These are phyloP conservation scores for Barbus barbus DNA, from an alignment of 2,113 vertebrate species.

Conservation along the genomic window DNA sequence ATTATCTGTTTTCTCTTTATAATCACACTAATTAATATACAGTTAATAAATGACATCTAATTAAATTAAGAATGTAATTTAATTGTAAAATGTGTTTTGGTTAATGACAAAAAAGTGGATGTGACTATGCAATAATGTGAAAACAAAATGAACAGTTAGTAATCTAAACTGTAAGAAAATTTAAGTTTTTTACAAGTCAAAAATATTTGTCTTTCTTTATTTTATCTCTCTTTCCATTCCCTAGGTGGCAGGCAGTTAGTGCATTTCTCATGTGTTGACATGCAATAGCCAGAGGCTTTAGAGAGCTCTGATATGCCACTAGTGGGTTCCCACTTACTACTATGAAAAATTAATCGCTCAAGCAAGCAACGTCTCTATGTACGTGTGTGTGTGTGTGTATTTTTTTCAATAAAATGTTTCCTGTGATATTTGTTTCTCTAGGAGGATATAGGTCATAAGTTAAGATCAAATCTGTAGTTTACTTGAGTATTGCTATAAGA, in stretches of 20 bases:
- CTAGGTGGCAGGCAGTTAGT: constrained; percentile 35
- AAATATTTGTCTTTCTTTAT: neutral
- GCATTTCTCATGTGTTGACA: constrained; percentile 35
- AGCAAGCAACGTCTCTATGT: constrained; percentile 4
- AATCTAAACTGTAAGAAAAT: neutral
- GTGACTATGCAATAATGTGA: neutral
- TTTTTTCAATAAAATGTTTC: neutral
- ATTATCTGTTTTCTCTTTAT: neutral
- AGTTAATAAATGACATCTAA: neutral
- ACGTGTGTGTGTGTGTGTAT: too few relatives aligned
- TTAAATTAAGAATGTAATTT: neutral
- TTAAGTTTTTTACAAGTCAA: neutral
- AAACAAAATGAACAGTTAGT: neutral
- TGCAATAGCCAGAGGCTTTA: constrained; percentile 36
- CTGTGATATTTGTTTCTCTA: neutral
- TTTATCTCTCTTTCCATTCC: neutral
- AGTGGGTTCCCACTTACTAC: neutral
- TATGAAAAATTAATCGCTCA: constrained; percentile 32
- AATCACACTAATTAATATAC: neutral
- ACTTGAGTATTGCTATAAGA: neutral
- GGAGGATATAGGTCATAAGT: neutral
- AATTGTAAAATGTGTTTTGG: neutral
- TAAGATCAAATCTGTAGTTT: neutral
- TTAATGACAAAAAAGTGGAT: neutral
- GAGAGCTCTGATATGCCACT: constrained; percentile 31